phyloP scores from a whole-genome alignment of 1,140 invertebrate species.

The Lucilia cuprina region DNA sequence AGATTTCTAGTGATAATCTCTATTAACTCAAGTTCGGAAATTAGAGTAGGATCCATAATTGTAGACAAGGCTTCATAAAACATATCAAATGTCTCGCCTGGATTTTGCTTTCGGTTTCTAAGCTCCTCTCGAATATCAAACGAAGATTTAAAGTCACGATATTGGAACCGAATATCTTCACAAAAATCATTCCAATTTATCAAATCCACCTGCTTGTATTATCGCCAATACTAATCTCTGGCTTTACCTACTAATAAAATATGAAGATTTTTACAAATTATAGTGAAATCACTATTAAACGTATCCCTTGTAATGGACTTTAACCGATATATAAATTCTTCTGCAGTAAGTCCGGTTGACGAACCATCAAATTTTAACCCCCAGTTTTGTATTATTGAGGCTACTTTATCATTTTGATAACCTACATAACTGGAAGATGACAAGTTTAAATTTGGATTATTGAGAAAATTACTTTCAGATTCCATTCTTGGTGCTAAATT shows the following conservation, averaged over 20 bases:
- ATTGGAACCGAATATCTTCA: not conserved
- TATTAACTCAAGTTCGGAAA: not conserved
- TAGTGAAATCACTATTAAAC: not conserved
- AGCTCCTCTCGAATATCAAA: not conserved
- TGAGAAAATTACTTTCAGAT: not conserved
- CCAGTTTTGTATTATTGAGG: not conserved
- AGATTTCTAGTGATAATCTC: not conserved
- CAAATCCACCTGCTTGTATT: not conserved
- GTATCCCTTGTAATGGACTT: not conserved
- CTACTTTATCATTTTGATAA: not conserved
- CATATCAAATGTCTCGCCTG: not conserved
- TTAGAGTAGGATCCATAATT: not conserved
- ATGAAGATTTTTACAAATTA: not conserved
- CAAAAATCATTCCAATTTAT: not conserved
- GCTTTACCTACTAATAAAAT: not conserved
- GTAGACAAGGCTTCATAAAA: not conserved
- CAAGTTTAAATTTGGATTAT: not conserved
- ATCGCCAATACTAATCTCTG: not conserved
- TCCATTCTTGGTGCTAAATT: not conserved
- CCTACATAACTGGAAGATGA: not conserved
- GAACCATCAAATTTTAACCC: not conserved
- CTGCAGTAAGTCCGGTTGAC: not conserved
- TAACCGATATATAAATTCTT: constrained; percentile 3
- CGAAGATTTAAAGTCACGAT: not conserved
- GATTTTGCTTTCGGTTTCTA: not conserved